Conservation (phyloP, 2,797 vertebrate species). For the Ctenosaura bakeri region DNA sequence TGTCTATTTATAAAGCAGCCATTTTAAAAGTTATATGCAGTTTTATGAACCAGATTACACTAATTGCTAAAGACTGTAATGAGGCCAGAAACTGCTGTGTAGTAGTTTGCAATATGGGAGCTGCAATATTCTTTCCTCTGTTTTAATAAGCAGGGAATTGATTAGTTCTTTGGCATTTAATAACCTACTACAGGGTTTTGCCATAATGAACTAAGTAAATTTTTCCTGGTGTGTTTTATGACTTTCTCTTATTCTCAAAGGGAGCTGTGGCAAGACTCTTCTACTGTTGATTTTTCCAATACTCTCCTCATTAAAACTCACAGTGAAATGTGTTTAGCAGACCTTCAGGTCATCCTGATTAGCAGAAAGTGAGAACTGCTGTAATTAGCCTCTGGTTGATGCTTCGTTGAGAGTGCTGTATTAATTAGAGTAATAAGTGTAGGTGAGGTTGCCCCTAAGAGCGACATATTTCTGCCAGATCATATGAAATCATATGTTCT, state of each 20-base stretch:
- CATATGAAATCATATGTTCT: conserved; percentile 31
- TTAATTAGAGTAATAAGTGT: conserved; percentile 74
- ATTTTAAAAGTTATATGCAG: conserved; percentile 55
- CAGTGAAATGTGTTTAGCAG: conserved; percentile 74
- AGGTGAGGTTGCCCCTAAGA: conserved; percentile 20
- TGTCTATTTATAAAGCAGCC: background rate
- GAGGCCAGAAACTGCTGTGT: conserved; percentile 63
- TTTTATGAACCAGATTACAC: conserved; percentile 67
- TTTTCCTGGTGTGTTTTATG: conserved; percentile 74
- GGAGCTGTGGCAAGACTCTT: conserved; percentile 78
- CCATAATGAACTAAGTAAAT: conserved; percentile 88
- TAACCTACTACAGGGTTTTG: conserved; percentile 77
- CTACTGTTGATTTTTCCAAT: conserved; percentile 79
- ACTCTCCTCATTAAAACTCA: conserved; percentile 83
- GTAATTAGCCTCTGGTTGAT: conserved; percentile 89
- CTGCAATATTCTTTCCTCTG: conserved; percentile 61
- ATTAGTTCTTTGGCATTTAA: conserved; percentile 78
- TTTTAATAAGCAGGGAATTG: conserved; percentile 86
- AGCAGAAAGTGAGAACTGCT: conserved; percentile 84
- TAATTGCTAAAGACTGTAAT: conserved; percentile 72
- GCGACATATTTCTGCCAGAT: conserved; percentile 39
- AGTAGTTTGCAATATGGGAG: conserved; percentile 72
- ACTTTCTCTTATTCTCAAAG: conserved; percentile 82
- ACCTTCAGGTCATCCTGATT: conserved; percentile 90
- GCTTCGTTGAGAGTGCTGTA: conserved; percentile 83